A percentile compares a stretch with the other conserved stretches of the same genome.
These are phyloP conservation scores for Psittacus erithacus DNA, from an alignment of 2,113 vertebrate genomes.

Conservation along the genomic window DNA sequence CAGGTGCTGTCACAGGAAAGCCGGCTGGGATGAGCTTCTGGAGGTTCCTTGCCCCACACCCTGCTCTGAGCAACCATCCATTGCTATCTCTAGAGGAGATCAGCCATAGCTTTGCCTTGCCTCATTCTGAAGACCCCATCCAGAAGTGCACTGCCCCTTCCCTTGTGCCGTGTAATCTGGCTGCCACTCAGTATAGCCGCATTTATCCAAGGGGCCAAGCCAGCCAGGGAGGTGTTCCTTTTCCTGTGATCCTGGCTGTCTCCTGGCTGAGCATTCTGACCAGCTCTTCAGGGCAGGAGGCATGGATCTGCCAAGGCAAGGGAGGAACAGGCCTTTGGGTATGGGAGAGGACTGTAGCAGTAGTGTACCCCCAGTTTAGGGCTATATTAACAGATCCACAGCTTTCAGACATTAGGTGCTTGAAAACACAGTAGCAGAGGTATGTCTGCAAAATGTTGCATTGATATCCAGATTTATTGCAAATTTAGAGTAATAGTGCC, in stretches of 20 bases:
- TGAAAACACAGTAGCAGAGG: not conserved
- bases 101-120: not conserved
- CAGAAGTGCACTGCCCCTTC: not conserved
- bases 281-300: not conserved
- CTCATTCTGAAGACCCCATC: not conserved
- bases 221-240: not conserved
- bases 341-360: not conserved
- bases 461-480: not conserved
- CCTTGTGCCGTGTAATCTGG: not conserved
- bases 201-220: fast-evolving
- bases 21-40: not conserved
- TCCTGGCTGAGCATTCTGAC: not conserved
- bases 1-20: not conserved
- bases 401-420: not conserved
- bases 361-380: fast-evolving
- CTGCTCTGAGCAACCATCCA: fast-evolving
- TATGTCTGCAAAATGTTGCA: not conserved
- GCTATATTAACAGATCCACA: not conserved
- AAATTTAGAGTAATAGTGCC: not conserved
- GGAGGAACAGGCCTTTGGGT: not conserved
- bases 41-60: not conserved
- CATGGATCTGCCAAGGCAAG: not conserved
- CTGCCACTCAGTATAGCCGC: not conserved
- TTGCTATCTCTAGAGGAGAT: not conserved
- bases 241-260: not conserved